Evolutionary conservation across 2,888 invertebrate genomes (phyloP), one percentile per base, ranked within the genome.

Genomic region (Neoscelio sp.): DNA sequence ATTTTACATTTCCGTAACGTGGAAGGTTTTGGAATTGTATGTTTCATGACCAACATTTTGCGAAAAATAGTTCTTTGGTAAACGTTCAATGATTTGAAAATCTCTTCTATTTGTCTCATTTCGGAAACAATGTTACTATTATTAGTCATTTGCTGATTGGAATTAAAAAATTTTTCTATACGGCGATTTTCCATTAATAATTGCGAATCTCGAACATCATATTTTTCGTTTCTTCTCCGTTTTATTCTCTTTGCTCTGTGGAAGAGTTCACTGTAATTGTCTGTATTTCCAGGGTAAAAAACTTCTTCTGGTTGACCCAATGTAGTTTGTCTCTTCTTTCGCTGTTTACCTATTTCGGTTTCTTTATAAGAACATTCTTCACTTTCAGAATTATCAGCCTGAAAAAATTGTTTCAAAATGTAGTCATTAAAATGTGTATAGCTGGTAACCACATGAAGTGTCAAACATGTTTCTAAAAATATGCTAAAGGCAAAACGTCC

Each of bases 71-170:
- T 85, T 20, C 86, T 80, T 73, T 85, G 82, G 52, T 89, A 88
- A 15, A 87, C 77, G 23, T 85, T 85, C 84, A 88, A 83, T 15
- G 88, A 87, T 2, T 76, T 84, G 0, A 85, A 60, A 1, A 80
- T 52, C 4, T 74, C 74, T 5, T 64, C 40, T 2, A 77, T 6
- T 1, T 52, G 44, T 58, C 65, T 58, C 5, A 15, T 58, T n/a
- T 7, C 13, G 1, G 62, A 60, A 38, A 62, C 17, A 26, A 62
- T 62, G 5, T 30, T 12, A 6, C 6, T 3, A n/a, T n/a, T n/a
- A n/a, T n/a, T n/a, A n/a, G n/a, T n/a, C n/a, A n/a, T n/a, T n/a
- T n/a, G n/a, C n/a, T n/a, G n/a, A n/a, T n/a, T n/a, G n/a, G n/a
- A n/a, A n/a, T n/a, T n/a, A n/a, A n/a, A n/a, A n/a, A n/a, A n/a